Evolutionary conservation across 2,888 invertebrate genomes (phyloP), one percentile per base, ranked within the genome.

Genomic region (Axea sp.): DNA sequence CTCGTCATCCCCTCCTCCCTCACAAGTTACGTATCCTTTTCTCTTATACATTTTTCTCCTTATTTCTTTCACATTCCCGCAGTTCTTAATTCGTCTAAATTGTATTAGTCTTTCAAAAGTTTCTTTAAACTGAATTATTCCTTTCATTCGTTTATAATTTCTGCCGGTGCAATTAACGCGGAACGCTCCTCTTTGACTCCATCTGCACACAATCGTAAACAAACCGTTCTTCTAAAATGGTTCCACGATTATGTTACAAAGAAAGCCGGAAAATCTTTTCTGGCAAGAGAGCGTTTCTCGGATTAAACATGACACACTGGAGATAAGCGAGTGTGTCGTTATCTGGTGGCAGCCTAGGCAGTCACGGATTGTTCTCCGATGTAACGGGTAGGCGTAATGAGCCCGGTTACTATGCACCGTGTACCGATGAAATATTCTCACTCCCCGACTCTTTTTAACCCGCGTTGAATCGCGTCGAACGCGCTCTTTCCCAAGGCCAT

Each of bases 301-400:
- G 41, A 71, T 71, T 71, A 55, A 49, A 55, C 69, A 41, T 64
- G 62, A 71, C 62, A 26, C 8, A 43, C 30, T 2, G 37, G 31
- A 62, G 62, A 71, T 71, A 71, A 62, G 55, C 71, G 31, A n/a
- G n/a, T 6, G 33, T 37, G 55, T 71, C 47, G 60, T 60, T 69
- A 71, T 71, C 62, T 62, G 41, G 30, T 33, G 60, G 35, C 49
- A 53, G 19, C 60, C 22, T 33, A 69, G 53, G 45, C 53, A 59
- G 60, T 60, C 43, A 28, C 59, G 60, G 26, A 53, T 60, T 60
- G 51, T 60, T 69, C 59, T 51, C 6, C 57, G 31, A 31, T 35
- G 51, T 53, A 43, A 51, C 60, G 45, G 47, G 43, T 64, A 51
- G 57, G 53, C 57, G 57, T 68, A 68, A 68, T 55, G 59, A 68